Base-by-base conservation (phyloP, 2,888 invertebrate species). In the Ophion ellenae region DNA sequence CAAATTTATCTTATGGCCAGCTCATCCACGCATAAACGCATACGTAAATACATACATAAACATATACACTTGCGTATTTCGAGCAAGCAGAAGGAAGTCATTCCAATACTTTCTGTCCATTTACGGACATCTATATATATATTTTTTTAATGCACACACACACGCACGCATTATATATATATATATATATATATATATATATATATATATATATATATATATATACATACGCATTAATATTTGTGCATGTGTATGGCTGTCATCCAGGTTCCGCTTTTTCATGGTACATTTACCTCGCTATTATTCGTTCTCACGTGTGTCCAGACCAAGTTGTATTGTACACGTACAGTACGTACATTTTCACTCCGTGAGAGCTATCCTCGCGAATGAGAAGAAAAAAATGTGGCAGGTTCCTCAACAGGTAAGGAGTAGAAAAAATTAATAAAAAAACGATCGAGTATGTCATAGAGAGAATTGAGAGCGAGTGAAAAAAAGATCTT, bases 251-350 rank as follows among this genome's bases (percentile, higher is more conserved):
- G n/a, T 67, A 14, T 32, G 14, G 24, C 14, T 40, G 36, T 17
- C 28, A 40, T 14, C 5, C n/a, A 64, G 64, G n/a, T 64, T 64
- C 32, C 1, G 10, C 47, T 28, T 53, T n/a, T 76, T 53, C 32
- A 47, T 32, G 36, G 20, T 32, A 14, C 70, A 64, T 17, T n/a
- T 36, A 45, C 5, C 59, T 70, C 36, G 64, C 40, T 66, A 64
- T 70, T 59, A 66, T 76, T 75, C 66, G 61, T 61, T 75, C 83
- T 79, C 80, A 84, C 80, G 75, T 69, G 67, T 40, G 17, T 47
- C 47, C 59, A 28, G 47, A 36, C n/a, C 5, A 32, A 32, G 32
- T 32, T 32, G 32, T 4, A 32, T 32, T 4, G 32, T 32, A 32
- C 32, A 32, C 32, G 4, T n/a, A 57, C 36, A 5, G 59, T 63